Conservation (phyloP, 2,797 vertebrate species). For the Acrossocheilus fasciatus region DNA sequence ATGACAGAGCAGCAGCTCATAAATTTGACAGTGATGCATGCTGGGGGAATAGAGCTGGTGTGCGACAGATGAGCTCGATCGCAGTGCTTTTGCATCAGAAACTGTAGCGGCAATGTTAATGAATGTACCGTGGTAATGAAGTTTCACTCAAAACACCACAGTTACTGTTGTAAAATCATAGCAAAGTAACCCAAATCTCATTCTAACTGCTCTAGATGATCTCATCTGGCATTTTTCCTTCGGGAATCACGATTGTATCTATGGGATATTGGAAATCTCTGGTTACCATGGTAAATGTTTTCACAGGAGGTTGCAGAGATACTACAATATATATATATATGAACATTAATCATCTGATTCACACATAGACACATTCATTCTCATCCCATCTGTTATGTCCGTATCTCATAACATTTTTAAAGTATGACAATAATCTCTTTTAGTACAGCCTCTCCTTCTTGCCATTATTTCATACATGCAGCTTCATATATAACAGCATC, state of each 20-base stretch:
- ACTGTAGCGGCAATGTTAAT: background rate
- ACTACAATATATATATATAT: background rate
- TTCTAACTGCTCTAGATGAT: background rate
- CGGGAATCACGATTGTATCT: background rate
- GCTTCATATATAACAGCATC: background rate
- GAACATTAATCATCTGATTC: background rate
- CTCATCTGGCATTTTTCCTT: background rate
- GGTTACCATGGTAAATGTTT: background rate
- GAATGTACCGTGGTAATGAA: background rate
- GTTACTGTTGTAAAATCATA: background rate
- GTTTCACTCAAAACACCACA: background rate
- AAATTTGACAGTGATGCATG: conserved; percentile 33
- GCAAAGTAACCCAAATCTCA: background rate
- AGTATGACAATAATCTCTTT: background rate
- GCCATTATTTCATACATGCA: background rate
- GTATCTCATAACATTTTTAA: background rate
- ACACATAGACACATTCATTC: background rate
- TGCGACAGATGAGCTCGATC: background rate
- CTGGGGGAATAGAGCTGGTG: conserved; percentile 3
- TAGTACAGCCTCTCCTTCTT: background rate
- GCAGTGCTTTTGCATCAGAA: background rate
- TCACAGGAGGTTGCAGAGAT: background rate
- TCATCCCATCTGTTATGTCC: background rate
- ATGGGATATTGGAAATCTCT: background rate
- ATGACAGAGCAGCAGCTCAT: conserved; percentile 17